phyloP scores from a whole-genome alignment of 2,888 invertebrate species.

The Leptopilina myrica region DNA sequence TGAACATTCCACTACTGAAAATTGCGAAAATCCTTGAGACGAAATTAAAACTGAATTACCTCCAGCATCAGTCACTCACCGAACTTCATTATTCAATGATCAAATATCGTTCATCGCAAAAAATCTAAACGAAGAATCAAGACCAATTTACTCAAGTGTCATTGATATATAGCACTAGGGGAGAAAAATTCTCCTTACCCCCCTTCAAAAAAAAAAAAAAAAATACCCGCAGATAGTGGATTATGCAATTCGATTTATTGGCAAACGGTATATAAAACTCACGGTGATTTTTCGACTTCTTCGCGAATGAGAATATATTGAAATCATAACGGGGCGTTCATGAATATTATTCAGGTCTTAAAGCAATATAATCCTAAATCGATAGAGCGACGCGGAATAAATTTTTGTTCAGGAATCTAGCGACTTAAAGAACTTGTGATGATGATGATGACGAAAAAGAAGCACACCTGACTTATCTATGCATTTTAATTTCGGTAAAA shows the following conservation, averaged over 20 bases:
- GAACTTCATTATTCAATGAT: neutral
- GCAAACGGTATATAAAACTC: conserved; percentile 53
- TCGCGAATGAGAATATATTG: conserved; percentile 68
- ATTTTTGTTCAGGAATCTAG: conserved; percentile 60
- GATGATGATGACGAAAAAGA: conserved; percentile 54
- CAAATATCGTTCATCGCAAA: conserved; percentile 50
- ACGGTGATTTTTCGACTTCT: conserved; percentile 67
- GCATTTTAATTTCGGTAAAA: conserved; percentile 40
- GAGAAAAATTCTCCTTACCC: neutral
- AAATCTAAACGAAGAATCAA: conserved; percentile 46
- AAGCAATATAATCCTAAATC: conserved; percentile 74
- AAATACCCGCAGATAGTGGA: conserved; percentile 55
- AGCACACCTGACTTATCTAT: conserved; percentile 56
- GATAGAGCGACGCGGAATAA: conserved; percentile 71
- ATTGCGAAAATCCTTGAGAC: too few relatives aligned
- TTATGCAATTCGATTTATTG: conserved; percentile 63
- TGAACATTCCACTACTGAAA: too few relatives aligned
- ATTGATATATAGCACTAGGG: neutral
- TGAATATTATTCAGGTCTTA: conserved; percentile 74
- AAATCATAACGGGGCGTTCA: conserved; percentile 72
- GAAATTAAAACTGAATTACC: neutral
- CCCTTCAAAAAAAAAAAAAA: neutral
- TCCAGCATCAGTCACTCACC: neutral
- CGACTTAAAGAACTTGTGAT: conserved; percentile 45
- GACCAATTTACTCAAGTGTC: conserved; percentile 24